These are phyloP conservation scores for Ardeotis arabs DNA, from an alignment of 2,113 vertebrate species.

Conservation along the genomic window DNA sequence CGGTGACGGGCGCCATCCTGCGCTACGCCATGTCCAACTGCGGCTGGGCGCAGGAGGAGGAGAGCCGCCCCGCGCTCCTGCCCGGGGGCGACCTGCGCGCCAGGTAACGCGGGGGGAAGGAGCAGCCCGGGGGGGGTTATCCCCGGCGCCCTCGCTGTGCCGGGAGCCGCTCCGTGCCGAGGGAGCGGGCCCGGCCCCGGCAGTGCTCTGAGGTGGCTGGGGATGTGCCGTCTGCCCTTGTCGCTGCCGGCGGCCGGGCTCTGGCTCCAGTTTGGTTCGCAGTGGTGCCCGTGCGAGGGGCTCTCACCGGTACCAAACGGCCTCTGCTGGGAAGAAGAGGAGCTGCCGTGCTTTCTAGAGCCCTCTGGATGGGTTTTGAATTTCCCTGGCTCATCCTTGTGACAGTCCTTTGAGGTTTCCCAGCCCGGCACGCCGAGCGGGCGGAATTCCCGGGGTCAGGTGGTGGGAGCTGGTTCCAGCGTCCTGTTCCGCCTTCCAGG, in stretches of 20 bases:
- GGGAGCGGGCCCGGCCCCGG: neutral
- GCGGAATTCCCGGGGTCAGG: neutral
- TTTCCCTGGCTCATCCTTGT: neutral
- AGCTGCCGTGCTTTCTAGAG: neutral
- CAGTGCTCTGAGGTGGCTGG: neutral
- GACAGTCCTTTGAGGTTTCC: neutral
- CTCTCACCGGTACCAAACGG: neutral
- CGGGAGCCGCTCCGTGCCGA: neutral
- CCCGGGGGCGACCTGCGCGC: neutral
- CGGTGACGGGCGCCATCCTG: constrained; percentile 89
- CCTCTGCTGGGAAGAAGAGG: neutral
- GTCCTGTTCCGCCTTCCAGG: neutral
- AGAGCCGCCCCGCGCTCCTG: neutral
- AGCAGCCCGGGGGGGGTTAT: rapidly evolving
- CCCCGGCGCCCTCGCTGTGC: neutral
- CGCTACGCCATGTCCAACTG: constrained; percentile 88
- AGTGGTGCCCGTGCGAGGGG: neutral
- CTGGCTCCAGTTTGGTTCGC: too few relatives aligned
- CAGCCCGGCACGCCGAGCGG: rapidly evolving
- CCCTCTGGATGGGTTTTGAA: neutral
- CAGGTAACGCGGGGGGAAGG: constrained; percentile 27
- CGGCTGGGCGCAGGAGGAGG: constrained; percentile 86
- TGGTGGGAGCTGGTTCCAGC: neutral
- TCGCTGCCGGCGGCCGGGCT: neutral
- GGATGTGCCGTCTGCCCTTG: neutral